These are phyloP conservation scores for Acleris literana DNA, from an alignment of 2,888 invertebrate species.

Conservation along the genomic window DNA sequence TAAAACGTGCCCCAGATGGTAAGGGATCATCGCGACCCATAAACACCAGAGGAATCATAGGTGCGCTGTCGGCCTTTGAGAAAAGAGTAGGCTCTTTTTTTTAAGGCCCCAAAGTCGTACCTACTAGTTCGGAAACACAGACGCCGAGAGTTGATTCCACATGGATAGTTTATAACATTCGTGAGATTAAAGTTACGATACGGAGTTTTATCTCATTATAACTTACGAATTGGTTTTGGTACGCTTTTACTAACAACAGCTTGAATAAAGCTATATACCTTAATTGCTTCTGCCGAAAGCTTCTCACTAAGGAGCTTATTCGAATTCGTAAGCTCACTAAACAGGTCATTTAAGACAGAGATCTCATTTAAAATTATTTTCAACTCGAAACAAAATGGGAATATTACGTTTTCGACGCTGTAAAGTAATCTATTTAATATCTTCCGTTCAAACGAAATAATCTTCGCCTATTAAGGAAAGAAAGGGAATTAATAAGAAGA, in stretches of 20 bases:
- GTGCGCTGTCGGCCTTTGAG: no score
- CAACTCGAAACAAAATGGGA: constrained; percentile 8
- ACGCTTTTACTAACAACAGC: background rate
- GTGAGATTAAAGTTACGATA: no score
- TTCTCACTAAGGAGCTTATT: constrained; percentile 7
- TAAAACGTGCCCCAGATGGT: no score
- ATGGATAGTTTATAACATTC: no score
- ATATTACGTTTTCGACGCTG: constrained; percentile 9
- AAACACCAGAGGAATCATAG: no score
- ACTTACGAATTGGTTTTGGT: no score
- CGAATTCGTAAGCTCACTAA: constrained; percentile 13
- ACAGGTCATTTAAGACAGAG: constrained; percentile 19
- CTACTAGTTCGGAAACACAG: no score
- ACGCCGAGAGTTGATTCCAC: no score
- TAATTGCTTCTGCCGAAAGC: constrained; percentile 14
- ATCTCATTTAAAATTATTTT: constrained; percentile 15
- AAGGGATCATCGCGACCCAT: no score
- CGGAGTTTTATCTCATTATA: no score
- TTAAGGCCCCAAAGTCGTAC: no score
- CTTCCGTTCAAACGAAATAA: constrained; percentile 19
- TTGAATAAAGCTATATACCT: background rate
- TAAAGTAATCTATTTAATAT: constrained; percentile 26
- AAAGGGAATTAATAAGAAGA: constrained; percentile 9
- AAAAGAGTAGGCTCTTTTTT: no score
- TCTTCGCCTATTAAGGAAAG: constrained; percentile 11